phyloP scores from a whole-genome alignment of 2,888 invertebrate genomes.

The Strigamia crassipes region DNA sequence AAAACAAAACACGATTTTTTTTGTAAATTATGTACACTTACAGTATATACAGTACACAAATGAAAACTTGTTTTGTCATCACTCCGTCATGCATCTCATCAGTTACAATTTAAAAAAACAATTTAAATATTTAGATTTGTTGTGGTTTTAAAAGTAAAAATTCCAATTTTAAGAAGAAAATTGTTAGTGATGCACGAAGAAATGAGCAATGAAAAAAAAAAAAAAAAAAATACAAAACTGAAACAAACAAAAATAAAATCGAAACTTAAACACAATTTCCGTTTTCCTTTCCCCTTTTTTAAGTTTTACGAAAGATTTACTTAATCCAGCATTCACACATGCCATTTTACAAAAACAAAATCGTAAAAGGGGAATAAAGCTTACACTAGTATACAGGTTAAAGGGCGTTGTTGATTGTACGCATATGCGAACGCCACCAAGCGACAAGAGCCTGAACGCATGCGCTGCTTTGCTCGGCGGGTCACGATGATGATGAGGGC shows the following conservation, averaged over 20 bases:
- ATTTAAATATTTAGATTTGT: too few relatives aligned
- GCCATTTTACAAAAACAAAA: background rate
- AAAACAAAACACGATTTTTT: slow-evolving; percentile 4
- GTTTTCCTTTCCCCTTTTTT: background rate
- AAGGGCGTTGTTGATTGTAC: slow-evolving; percentile 38
- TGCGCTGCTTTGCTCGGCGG: background rate
- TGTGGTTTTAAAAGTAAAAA: too few relatives aligned
- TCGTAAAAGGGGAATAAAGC: background rate
- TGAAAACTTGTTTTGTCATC: background rate
- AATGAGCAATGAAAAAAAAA: background rate
- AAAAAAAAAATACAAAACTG: background rate
- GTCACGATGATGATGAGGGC: slow-evolving; percentile 42
- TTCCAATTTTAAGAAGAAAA: too few relatives aligned
- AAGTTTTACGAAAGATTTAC: too few relatives aligned
- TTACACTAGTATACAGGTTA: slow-evolving; percentile 35
- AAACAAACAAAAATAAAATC: background rate
- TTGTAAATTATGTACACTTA: background rate
- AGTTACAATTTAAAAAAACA: too few relatives aligned
- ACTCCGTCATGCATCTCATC: background rate
- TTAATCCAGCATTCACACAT: background rate
- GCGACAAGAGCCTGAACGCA: slow-evolving; percentile 6
- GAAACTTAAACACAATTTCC: background rate
- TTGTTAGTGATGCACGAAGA: background rate
- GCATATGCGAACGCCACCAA: slow-evolving; percentile 43
- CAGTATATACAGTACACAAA: background rate